phyloP scores from a whole-genome alignment of 2,888 invertebrate genomes.

The Cepaea hortensis region DNA sequence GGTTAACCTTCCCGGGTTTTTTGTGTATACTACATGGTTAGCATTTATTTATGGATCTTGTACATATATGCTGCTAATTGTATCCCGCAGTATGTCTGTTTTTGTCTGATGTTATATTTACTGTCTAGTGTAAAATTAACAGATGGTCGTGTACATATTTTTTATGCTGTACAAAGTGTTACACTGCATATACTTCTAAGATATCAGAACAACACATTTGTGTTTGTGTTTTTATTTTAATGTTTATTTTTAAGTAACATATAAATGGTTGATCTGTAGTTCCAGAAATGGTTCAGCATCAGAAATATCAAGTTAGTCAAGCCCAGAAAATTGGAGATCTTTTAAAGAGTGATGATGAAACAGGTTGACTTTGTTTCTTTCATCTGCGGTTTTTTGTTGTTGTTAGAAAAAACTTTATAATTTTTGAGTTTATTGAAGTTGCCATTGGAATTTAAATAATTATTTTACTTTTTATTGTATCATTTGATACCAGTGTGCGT shows the following conservation, averaged over 20 bases:
- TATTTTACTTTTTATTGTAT: too few relatives aligned
- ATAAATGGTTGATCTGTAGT: background rate
- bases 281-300: background rate
- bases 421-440: background rate
- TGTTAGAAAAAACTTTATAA: background rate
- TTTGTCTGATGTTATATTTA: too few relatives aligned
- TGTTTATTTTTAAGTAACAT: too few relatives aligned
- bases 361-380: constrained; percentile 1
- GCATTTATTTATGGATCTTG: too few relatives aligned
- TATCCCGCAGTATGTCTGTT: too few relatives aligned
- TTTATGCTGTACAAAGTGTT: too few relatives aligned
- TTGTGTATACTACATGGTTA: too few relatives aligned
- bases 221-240: background rate
- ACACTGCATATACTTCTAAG: background rate
- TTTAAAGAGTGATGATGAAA: background rate
- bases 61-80: too few relatives aligned
- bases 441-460: background rate
- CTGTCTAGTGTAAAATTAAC: too few relatives aligned
- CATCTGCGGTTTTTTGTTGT: background rate
- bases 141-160: too few relatives aligned
- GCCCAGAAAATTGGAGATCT: background rate
- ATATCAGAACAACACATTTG: background rate
- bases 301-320: background rate
- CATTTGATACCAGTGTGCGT: background rate
- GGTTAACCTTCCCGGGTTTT: too few relatives aligned